phyloP scores from a whole-genome alignment of 2,888 invertebrate species.

The Odontocerum albicorne region DNA sequence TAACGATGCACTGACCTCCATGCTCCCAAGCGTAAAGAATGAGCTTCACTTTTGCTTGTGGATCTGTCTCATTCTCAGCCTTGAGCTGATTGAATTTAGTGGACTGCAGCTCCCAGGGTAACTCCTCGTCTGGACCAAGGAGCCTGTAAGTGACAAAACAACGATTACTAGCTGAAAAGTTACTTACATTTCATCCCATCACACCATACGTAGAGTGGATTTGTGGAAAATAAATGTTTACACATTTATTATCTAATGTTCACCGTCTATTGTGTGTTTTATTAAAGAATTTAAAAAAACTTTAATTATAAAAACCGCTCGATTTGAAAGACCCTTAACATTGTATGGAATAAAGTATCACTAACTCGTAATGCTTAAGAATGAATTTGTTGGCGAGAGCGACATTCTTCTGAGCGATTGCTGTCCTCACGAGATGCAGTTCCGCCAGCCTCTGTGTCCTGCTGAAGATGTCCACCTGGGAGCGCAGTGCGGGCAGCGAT shows the following conservation, averaged over 20 bases:
- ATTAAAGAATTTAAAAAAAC: no score
- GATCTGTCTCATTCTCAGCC: slow-evolving; percentile 4
- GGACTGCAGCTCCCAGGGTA: slow-evolving; percentile 14
- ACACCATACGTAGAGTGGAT: no score
- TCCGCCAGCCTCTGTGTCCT: slow-evolving; percentile 20
- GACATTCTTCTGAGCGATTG: slow-evolving; percentile 19
- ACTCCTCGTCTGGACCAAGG: slow-evolving; percentile 1
- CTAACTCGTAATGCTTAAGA: slow-evolving; percentile 22
- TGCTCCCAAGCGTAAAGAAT: slow-evolving; percentile 25
- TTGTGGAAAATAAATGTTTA: no score
- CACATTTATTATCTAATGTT: no score
- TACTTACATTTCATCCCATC: no score
- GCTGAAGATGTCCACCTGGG: not conserved
- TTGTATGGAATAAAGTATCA: no score
- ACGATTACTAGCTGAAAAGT: no score
- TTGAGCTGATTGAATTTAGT: slow-evolving; percentile 18
- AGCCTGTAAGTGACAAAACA: no score
- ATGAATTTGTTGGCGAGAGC: slow-evolving; percentile 16
- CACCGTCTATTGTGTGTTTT: no score
- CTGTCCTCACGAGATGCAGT: slow-evolving; percentile 16
- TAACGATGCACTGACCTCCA: slow-evolving; percentile 28
- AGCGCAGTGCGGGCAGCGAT: not conserved
- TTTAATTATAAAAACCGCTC: no score
- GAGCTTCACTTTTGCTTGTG: not conserved
- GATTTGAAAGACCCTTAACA: no score